Base-by-base conservation (phyloP, 2,888 invertebrate genomes). In the Tipula helvola region DNA sequence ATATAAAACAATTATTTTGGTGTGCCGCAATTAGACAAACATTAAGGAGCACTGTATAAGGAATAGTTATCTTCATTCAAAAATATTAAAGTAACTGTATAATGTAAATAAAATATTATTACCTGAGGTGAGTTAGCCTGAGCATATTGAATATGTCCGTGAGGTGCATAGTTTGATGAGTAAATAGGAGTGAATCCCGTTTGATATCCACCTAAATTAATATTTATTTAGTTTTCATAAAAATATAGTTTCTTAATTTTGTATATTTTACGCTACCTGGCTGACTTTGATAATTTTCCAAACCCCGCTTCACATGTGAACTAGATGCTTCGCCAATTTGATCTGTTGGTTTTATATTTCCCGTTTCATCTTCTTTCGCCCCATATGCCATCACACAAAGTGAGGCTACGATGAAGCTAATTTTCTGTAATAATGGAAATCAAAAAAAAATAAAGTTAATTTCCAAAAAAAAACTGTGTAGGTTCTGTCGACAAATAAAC, bases 181-280 rank as follows among this genome's bases (percentile, higher is more conserved):
- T 39, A 84, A 84, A 84, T 84, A 16, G 84, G 84, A n/a, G 84
- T 84, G 84, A 84, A 84, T 41, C 84, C 84, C 5, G 84, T 84
- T 84, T 84, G 84, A 84, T 84, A 84, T 84, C 84, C 84, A 39
- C 84, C 84, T 84, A 39, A 12, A 39, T 8, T 8, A 16, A 84
- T 3, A 84, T n/a, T 52, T 52, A 52, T 52, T n/a, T 52, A 39
- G 39, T n/a, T 36, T 36, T 28, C 28, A 12, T 18, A 71, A 71
- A 28, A 28, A 8, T 8, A n/a, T 52, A 7, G 28, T 0, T 71
- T 71, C 3, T 10, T 18, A 18, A 57, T 71, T 57, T 57, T 57
- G 10, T 57, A 10, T 52, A 16, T 8, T 52, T 2, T 16, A 71
- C 71, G 1, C 10, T 71, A 71, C 71, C 71, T 71, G 71, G 71